These are phyloP conservation scores for Germaria angustata DNA, from an alignment of 2,888 invertebrate genomes.

Conservation along the genomic window DNA sequence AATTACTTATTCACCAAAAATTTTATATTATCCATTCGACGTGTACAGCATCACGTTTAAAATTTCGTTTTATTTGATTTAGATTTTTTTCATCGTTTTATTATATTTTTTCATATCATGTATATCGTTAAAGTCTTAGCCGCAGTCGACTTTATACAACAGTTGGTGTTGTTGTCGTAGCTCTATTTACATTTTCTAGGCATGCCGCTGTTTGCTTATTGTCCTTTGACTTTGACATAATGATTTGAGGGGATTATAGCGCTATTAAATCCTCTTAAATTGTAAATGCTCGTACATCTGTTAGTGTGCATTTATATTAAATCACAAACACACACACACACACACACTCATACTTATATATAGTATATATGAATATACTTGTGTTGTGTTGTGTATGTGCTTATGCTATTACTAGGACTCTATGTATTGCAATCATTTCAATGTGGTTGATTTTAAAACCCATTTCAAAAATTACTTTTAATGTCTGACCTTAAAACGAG, in stretches of 20 bases:
- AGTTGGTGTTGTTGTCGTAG: slow-evolving; percentile 26
- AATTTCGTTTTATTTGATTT: slow-evolving; percentile 41
- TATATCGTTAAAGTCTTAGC: slow-evolving; percentile 1
- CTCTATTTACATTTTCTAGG: slow-evolving; percentile 56
- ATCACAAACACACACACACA: neutral
- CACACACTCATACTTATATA: neutral
- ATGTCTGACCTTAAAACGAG: slow-evolving; percentile 57
- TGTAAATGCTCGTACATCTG: slow-evolving; percentile 61
- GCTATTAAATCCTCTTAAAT: slow-evolving; percentile 66
- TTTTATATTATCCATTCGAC: slow-evolving; percentile 48
- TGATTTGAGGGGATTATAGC: slow-evolving; percentile 65
- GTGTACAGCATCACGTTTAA: slow-evolving; percentile 53
- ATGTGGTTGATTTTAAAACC: slow-evolving; percentile 58
- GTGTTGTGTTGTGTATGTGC: neutral
- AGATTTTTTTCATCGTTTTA: slow-evolving; percentile 17
- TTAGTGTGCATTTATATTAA: slow-evolving; percentile 20
- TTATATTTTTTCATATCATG: slow-evolving; percentile 4
- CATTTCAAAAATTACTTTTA: slow-evolving; percentile 62
- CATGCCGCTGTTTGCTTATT: slow-evolving; percentile 59
- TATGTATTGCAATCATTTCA: slow-evolving; percentile 47
- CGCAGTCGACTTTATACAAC: neutral
- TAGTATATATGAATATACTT: neutral
- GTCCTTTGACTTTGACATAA: slow-evolving; percentile 65
- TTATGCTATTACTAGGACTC: slow-evolving; percentile 8
- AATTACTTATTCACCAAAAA: slow-evolving; percentile 35